A percentile compares a stretch with the other conserved stretches of the same genome.
Evolutionary conservation across 2,113 vertebrate species (phyloP).

Genomic region (Calonectris borealis): DNA sequence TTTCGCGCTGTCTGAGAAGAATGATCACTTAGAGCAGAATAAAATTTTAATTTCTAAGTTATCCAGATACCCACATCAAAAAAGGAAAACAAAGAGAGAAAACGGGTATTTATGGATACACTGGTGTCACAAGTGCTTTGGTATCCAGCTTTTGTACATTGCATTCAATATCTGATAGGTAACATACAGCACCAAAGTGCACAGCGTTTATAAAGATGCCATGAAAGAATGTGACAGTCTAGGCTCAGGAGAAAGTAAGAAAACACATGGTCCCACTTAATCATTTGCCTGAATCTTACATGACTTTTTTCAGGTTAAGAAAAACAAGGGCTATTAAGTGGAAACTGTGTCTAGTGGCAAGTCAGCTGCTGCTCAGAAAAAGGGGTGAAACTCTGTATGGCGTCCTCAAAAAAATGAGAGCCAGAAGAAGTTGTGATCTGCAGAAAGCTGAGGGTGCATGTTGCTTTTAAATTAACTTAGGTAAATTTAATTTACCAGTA

Average conservation of each 20-base stretch:
- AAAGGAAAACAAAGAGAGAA: neutral
- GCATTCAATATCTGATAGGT: neutral
- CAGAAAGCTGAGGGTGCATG: neutral
- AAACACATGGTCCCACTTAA: neutral
- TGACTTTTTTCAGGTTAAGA: neutral
- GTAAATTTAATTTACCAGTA: conserved; percentile 16
- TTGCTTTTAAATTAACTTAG: neutral
- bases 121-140: neutral
- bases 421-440: neutral
- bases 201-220: neutral
- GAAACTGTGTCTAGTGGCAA: neutral
- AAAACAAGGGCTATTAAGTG: neutral
- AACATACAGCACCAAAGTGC: neutral
- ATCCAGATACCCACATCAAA: neutral
- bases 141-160: neutral
- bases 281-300: neutral
- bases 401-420: neutral
- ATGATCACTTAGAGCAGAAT: neutral
- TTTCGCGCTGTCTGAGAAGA: conserved; percentile 8
- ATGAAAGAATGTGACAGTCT: neutral
- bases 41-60: conserved; percentile 11
- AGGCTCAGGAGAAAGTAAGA: neutral
- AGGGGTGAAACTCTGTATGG: neutral
- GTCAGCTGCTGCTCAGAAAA: neutral
- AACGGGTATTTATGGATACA: neutral